These are phyloP conservation scores for Myripristis murdjan DNA, from an alignment of 2,797 vertebrate genomes.

Conservation along the genomic window DNA sequence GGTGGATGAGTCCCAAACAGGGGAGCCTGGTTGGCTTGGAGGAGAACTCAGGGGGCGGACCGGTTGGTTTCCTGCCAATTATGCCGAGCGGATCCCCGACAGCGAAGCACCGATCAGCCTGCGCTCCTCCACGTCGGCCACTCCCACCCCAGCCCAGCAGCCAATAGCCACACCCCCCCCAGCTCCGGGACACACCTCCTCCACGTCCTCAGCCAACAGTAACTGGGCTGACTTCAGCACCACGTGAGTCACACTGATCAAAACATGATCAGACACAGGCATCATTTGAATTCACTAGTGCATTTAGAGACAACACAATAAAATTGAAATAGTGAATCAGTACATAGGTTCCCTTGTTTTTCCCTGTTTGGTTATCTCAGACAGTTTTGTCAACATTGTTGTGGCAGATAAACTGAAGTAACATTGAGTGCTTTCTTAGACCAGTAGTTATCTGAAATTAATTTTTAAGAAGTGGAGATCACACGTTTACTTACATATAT, in stretches of 20 bases:
- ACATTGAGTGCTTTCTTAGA: too few relatives aligned
- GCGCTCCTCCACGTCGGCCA: conserved; percentile 75
- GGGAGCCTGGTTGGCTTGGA: conserved; percentile 97
- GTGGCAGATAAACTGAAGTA: too few relatives aligned
- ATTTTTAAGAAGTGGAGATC: background rate
- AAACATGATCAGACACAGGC: background rate
- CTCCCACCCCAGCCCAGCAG: conserved; percentile 77
- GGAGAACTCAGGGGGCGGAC: conserved; percentile 96
- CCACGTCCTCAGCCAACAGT: conserved; percentile 84
- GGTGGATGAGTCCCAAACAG: conserved; percentile 98
- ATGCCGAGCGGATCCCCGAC: conserved; percentile 95
- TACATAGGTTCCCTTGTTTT: too few relatives aligned
- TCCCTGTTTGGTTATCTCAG: too few relatives aligned
- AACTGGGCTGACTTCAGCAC: conserved; percentile 99
- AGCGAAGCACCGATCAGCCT: conserved; percentile 89
- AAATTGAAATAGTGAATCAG: too few relatives aligned
- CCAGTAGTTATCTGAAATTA: too few relatives aligned
- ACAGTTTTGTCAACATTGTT: background rate
- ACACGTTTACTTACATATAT: background rate
- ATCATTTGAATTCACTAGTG: background rate
- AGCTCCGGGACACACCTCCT: conserved; percentile 73
- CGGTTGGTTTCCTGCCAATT: conserved; percentile 99
- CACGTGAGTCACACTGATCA: conserved; percentile 86
- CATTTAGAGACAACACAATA: too few relatives aligned
- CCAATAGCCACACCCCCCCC: conserved; percentile 75